A percentile compares a stretch with the other conserved stretches of the same genome.
Evolutionary conservation across 2,888 invertebrate genomes (phyloP).

Genomic region (Standfussiana lucernea): DNA sequence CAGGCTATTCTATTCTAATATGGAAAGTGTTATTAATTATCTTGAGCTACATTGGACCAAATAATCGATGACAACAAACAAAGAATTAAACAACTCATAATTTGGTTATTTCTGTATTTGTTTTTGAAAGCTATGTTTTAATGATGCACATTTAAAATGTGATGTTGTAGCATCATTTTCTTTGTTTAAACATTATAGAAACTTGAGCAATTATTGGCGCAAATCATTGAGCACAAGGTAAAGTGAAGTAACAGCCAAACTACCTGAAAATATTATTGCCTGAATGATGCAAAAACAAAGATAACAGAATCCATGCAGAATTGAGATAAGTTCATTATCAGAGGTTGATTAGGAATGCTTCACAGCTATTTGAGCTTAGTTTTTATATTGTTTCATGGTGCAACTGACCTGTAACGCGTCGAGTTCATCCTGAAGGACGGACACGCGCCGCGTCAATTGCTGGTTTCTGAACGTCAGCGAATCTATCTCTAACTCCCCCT

Average conservation of each 20-base stretch:
- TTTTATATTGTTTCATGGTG: conserved; percentile 9
- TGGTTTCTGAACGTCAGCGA: conserved; percentile 97
- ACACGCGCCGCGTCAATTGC: conserved; percentile 97
- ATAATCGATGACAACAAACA: neutral
- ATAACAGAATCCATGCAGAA: conserved; percentile 32
- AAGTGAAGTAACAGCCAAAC: conserved; percentile 7
- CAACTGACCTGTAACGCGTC: conserved; percentile 90
- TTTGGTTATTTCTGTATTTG: neutral
- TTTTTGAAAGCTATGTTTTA: neutral
- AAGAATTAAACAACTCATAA: neutral
- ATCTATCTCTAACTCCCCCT: conserved; percentile 97
- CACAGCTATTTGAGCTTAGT: conserved; percentile 20
- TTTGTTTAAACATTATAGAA: neutral
- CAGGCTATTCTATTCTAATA: too few relatives aligned
- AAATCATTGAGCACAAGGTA: conserved; percentile 38
- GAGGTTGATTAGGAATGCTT: conserved; percentile 25
- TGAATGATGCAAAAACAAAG: conserved; percentile 29
- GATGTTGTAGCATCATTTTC: neutral
- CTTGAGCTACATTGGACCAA: neutral
- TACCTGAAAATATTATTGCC: conserved; percentile 3
- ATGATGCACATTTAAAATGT: neutral
- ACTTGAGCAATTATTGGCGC: conserved; percentile 9
- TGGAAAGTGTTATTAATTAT: neutral
- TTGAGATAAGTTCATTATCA: conserved; percentile 43
- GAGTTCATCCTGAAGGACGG: conserved; percentile 97